phyloP scores from a whole-genome alignment of 2,797 vertebrate species.

The Apodemus agrarius region DNA sequence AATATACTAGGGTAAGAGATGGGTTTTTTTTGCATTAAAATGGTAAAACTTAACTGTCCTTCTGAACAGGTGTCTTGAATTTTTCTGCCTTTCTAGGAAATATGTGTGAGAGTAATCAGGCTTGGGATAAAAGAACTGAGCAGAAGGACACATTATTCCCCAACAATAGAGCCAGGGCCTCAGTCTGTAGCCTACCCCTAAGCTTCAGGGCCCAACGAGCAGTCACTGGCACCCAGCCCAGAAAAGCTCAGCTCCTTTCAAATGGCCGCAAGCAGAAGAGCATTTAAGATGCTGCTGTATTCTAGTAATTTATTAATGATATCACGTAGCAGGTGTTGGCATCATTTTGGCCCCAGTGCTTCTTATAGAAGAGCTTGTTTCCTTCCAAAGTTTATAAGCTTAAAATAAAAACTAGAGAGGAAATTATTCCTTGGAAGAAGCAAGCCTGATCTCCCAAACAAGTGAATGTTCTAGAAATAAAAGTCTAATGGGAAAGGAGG shows the following conservation, averaged over 20 bases:
- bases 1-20: neutral
- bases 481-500: neutral
- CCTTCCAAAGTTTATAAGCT: conserved; percentile 56
- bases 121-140: neutral
- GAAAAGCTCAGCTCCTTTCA: conserved; percentile 9
- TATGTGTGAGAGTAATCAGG: accelerated
- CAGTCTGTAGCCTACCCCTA: neutral
- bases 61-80: neutral
- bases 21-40: neutral
- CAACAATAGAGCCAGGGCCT: neutral
- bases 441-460: neutral
- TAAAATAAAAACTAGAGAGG: conserved; percentile 22
- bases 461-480: conserved; percentile 4
- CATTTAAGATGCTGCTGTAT: neutral
- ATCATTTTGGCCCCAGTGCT: neutral
- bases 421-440: conserved; percentile 20
- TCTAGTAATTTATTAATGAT: conserved; percentile 66
- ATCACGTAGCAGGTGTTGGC: neutral
- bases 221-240: conserved; percentile 1
- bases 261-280: neutral
- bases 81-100: neutral
- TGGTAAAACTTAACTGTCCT: neutral
- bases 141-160: neutral
- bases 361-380: conserved; percentile 15
- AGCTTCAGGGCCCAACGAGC: neutral